Base-by-base conservation (phyloP, 1,140 invertebrate species). In the Halesus radiatus region DNA sequence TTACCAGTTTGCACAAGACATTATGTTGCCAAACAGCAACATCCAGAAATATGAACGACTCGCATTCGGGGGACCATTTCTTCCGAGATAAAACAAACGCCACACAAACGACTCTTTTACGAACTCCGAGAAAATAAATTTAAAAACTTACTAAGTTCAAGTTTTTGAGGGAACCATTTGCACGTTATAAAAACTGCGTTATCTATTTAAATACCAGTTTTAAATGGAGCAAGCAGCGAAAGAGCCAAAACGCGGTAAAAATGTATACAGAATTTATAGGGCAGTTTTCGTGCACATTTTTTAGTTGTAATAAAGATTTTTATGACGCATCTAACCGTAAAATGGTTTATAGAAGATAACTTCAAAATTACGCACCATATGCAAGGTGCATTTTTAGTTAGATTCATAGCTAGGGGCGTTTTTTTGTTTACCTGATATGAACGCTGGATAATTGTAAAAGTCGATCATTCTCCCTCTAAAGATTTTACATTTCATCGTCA, bases 171-270 rank as follows among this genome's bases (percentile, higher is more conserved):
- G 26, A n/a, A 66, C 29, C 22, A 22, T 29, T 66, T 29, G 3
- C 62, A 66, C 26, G 62, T 66, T 66, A 16, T 66, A 66, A 66
- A 66, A 66, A 16, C 26, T 3, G 29, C 29, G 26, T 66, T 66
- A 66, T 66, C 62, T 66, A 66, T 26, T 66, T 66, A 66, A 66
- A 66, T 32, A 66, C 62, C 62, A 29, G 16, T 16, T 26, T 29
- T n/a, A 37, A 66, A 66, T 66, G 62, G 62, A 66, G 62, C 62
- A 8, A 20, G n/a, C 18, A 8, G 8, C 8, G 8, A 60, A 20
- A 13, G 23, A 22, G 20, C 56, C n/a, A 13, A 2, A 23, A 22
- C 15, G 20, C 54, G 1, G 23, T 22, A 23, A 60, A 60, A 60
- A 5, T 20, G 7, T 20, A 18, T 60, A 45, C 37, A 45, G 13